phyloP scores from a whole-genome alignment of 2,113 vertebrate species.

The Callaeas wilsoni region DNA sequence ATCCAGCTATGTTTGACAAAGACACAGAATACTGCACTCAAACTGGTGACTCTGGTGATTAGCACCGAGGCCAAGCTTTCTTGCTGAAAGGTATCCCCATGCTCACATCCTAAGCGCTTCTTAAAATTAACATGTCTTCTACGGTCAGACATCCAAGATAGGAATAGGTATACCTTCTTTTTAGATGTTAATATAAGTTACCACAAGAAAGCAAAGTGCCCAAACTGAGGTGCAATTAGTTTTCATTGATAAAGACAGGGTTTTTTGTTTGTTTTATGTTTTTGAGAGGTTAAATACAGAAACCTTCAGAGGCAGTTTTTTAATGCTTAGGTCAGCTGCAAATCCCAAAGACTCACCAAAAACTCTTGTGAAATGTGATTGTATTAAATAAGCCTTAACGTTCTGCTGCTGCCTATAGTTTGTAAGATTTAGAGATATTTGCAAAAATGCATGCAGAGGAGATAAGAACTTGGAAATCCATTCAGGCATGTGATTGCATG shows the following conservation, averaged over 20 bases:
- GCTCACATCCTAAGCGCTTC: rapidly evolving
- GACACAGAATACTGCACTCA: background rate
- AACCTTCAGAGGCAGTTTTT: background rate
- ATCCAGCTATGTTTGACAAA: background rate
- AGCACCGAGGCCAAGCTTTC: background rate
- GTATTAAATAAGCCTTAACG: background rate
- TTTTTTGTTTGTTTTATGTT: background rate
- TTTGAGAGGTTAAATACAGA: constrained; percentile 21
- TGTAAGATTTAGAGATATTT: background rate
- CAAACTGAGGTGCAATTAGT: background rate
- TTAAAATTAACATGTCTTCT: background rate
- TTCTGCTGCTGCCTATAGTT: background rate
- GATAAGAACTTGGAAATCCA: background rate
- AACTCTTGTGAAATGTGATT: background rate
- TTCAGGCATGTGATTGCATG: background rate
- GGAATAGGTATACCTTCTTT: background rate
- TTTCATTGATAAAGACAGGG: background rate
- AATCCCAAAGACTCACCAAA: constrained; percentile 31
- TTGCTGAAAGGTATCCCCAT: background rate
- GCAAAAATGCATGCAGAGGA: background rate
- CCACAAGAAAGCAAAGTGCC: background rate
- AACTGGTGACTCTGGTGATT: background rate
- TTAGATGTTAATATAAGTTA: background rate
- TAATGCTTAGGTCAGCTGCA: constrained; percentile 21
- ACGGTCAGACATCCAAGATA: background rate